Evolutionary conservation across 1,140 invertebrate genomes (phyloP).

Genomic region (Procambarus virginalis): DNA sequence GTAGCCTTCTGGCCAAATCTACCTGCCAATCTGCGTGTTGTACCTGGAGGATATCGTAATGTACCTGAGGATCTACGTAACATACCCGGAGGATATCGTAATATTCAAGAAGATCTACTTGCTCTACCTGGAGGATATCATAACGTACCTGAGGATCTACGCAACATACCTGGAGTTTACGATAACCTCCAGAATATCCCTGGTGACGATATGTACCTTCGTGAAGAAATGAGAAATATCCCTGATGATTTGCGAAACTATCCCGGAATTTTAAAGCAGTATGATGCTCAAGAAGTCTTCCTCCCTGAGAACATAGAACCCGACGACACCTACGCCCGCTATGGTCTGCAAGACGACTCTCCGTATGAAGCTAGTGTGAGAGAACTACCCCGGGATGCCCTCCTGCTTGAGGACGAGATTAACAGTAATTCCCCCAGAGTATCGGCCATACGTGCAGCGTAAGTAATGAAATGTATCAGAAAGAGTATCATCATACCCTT

Average conservation of each 20-base stretch:
- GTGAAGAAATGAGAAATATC: not conserved
- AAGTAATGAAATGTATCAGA: not conserved
- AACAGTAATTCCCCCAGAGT: no score
- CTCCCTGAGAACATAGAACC: not conserved
- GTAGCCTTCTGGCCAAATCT: not conserved
- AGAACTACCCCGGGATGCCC: not conserved
- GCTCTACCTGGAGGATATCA: not conserved
- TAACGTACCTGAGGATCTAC: not conserved
- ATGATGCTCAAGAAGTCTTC: not conserved
- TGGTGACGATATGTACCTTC: not conserved
- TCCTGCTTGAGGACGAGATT: not conserved
- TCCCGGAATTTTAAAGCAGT: not conserved
- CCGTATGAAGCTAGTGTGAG: not conserved
- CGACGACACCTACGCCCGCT: not conserved
- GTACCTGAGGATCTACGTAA: not conserved
- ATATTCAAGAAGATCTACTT: not conserved
- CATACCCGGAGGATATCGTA: not conserved
- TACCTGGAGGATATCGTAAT: not conserved
- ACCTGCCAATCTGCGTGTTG: not conserved
- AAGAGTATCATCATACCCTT: no score
- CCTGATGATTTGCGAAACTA: not conserved
- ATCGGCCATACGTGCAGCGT: conserved; percentile 1
- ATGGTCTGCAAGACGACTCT: not conserved
- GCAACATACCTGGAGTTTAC: not conserved
- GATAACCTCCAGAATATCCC: not conserved